Base-by-base conservation (phyloP, 2,888 invertebrate genomes). In the Ormyrus rosae region DNA sequence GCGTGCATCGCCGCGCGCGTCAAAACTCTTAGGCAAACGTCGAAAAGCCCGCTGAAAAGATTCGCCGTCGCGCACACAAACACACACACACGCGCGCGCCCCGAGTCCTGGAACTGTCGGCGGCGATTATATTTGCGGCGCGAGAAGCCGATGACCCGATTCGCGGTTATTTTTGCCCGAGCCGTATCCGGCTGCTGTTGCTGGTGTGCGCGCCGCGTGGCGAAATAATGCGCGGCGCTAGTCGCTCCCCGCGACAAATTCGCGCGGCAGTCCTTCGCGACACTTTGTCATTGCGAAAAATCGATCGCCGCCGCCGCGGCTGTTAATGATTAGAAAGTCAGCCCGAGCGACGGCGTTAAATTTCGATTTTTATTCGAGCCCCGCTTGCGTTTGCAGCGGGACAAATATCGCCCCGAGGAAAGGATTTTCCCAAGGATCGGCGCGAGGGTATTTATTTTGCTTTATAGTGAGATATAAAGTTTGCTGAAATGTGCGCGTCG, bases 51-150 rank as follows among this genome's bases (percentile, higher is more conserved):
- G 34, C 3, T 34, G 34, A 34, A 34, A 34, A 34, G 34, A 34
- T 34, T 34, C 34, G 34, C 34, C 34, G 34, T 34, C 34, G 34
- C 34, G 34, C 19, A 1, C 1, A 19, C 19, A 19, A 19, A 19
- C 19, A 19, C 19, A 19, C 19, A 19, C 19, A 19, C 19, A 19
- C 19, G 2, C 34, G 2, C 34, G 2, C 34, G 2, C 34, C 34
- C 34, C 34, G 34, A 34, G 53, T 71, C 71, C 45, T 72, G 72
- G 74, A 81, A 83, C 74, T 63, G 83, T 83, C 81, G 46, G n/a
- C 63, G 45, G 45, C 45, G 53, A 63, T 63, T 61, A 72, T 61
- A 71, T 61, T 61, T 51, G 48, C 63, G 46, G 45, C 19, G 34
- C 7, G 50, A 65, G 73, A 65, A 74, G 67, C 67, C 75, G 75